Evolutionary conservation across 2,888 invertebrate species (phyloP), one percentile per base, ranked within the genome.

Genomic region (Lycia hirtaria): DNA sequence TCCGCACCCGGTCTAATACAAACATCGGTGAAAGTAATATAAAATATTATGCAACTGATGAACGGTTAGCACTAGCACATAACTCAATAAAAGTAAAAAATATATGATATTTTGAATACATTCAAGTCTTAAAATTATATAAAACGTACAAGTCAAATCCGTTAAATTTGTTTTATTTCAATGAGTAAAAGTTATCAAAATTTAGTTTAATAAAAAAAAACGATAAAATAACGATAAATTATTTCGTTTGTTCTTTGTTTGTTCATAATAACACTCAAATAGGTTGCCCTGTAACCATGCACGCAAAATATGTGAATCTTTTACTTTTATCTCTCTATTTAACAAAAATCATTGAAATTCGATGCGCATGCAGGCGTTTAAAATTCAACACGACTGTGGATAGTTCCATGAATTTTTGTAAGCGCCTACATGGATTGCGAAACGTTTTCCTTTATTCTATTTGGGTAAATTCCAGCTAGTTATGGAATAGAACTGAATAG

Each of bases 1-100:
- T 85, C 83, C 83, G 80, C 52, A 64, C 66, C 69, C 65, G 59
- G 32, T 26, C 55, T 55, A 65, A 67, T 69, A 57, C 69, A 64
- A 68, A 68, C 51, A 65, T 50, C 49, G 72, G 77, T 72, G 82
- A 84, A 84, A 84, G 82, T 61, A 40, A 65, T 65, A 53, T 56
- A 53, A 55, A 64, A 67, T 71, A 63, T 73, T 70, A 71, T 64
- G 66, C 71, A 75, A 78, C 65, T 38, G 66, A 70, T 40, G 59
- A 59, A 53, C 56, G 61, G 60, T 57, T 53, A 40, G 15, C 12
- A 5, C 4, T 22, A 22, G 2, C 5, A 32, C n/a, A 32, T 14
- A n/a, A 12, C 32, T 40, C 20, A 32, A 48, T 22, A 10, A 15
- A 35, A 3, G 44, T 48, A 38, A 22, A 22, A 7, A 22, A 38